Conservation (phyloP, 2,888 invertebrate genomes). For the Caenorhabditis sp. region DNA sequence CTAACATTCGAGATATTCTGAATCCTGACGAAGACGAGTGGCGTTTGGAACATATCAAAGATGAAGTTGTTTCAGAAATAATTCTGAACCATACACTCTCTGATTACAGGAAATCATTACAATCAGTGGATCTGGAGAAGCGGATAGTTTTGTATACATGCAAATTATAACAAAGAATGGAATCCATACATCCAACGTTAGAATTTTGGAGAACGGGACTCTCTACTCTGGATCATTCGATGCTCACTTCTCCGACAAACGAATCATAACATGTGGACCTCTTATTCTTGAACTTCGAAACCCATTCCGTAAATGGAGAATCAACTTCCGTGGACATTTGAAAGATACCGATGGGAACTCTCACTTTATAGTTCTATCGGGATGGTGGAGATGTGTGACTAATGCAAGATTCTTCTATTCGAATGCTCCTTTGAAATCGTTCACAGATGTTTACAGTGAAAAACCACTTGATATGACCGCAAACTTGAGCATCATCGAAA, state of each 20-base stretch:
- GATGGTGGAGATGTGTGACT: conserved; percentile 74
- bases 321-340: conserved; percentile 74
- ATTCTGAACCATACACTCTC: too few relatives aligned
- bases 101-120: conserved; percentile 31
- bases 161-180: conserved; percentile 44
- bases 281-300: conserved; percentile 71
- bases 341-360: conserved; percentile 29
- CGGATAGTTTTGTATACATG: conserved; percentile 45
- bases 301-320: conserved; percentile 75
- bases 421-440: conserved; percentile 40
- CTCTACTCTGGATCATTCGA: conserved; percentile 41
- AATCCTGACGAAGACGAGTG: conserved; percentile 53
- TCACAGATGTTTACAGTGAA: conserved; percentile 31
- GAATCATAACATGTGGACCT: conserved; percentile 64
- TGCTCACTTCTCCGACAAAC: conserved; percentile 1
- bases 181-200: conserved; percentile 34
- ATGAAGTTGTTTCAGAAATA: conserved; percentile 6
- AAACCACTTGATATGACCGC: conserved; percentile 31
- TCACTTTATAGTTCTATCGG: conserved; percentile 63
- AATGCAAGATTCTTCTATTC: conserved; percentile 70
- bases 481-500: conserved; percentile 49
- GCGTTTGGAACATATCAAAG: conserved; percentile 41
- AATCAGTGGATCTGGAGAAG: conserved; percentile 51
- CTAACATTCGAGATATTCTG: conserved; percentile 51
- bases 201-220: conserved; percentile 34